Evolutionary conservation across 2,797 vertebrate species (phyloP).

Genomic region (Pseudochirops corinnae): DNA sequence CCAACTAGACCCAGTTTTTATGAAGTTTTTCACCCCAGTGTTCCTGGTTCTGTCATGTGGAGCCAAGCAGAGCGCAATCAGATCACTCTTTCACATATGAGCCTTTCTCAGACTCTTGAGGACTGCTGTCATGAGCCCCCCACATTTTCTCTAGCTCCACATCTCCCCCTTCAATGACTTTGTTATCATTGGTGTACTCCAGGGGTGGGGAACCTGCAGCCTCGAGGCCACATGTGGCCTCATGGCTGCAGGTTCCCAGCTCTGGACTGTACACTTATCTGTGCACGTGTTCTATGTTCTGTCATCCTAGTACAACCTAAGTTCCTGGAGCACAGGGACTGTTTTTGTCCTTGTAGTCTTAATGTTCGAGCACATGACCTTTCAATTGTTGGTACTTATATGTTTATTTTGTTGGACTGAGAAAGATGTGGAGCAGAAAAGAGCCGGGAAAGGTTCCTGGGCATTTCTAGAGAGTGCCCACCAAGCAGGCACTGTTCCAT

Average conservation of each 20-base stretch:
- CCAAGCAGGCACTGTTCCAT: background rate
- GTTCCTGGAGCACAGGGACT: background rate
- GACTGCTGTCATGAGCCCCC: background rate
- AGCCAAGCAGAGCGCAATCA: background rate
- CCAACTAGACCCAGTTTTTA: background rate
- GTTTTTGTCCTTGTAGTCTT: background rate
- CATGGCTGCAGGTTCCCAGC: too few species aligned
- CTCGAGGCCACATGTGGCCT: too few species aligned
- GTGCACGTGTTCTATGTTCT: background rate
- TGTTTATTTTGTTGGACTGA: background rate
- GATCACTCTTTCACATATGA: background rate
- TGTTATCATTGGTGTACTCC: background rate
- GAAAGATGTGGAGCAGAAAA: background rate
- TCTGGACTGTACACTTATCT: background rate
- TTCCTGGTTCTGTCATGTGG: background rate
- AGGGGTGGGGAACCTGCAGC: too few species aligned
- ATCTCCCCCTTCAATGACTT: background rate
- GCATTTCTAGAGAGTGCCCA: background rate
- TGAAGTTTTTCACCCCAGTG: background rate
- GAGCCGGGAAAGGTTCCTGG: background rate
- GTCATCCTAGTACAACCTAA: background rate
- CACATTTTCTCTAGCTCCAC: background rate
- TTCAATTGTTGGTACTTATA: background rate
- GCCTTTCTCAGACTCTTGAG: background rate
- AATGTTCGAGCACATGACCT: background rate